phyloP scores from a whole-genome alignment of 1,140 invertebrate species.

The Sitodiplosis mosellana region DNA sequence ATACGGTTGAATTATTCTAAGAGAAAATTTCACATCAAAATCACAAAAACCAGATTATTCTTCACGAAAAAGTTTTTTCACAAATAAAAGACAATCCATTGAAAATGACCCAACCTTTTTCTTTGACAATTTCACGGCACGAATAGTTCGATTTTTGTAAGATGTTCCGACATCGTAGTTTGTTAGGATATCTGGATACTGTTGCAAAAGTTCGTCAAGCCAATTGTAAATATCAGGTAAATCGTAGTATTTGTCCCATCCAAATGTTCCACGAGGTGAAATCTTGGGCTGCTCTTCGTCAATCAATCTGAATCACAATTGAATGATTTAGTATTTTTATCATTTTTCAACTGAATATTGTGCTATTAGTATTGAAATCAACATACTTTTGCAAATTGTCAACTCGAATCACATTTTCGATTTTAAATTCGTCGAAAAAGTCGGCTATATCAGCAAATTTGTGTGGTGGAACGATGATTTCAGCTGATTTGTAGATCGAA shows the following conservation, averaged over 20 bases:
- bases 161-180: constrained; percentile 33
- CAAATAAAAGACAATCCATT: not conserved
- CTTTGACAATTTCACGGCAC: constrained; percentile 35
- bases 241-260: constrained; percentile 27
- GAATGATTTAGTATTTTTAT: constrained; percentile 11
- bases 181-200: constrained; percentile 25
- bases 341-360: too few relatives aligned
- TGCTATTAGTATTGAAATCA: too few relatives aligned
- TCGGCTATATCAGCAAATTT: not conserved
- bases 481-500: constrained; percentile 4
- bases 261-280: constrained; percentile 10
- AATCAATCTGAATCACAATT: constrained; percentile 8
- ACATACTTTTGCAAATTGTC: not conserved
- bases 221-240: constrained; percentile 32
- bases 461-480: not conserved
- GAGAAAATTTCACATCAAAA: not conserved
- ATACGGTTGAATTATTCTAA: constrained; percentile 26
- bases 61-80: constrained; percentile 1
- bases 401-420: not conserved
- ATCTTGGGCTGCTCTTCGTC: constrained; percentile 7
- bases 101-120: constrained; percentile 19
- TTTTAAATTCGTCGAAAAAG: not conserved
- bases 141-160: constrained; percentile 36
- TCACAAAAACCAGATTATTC: not conserved
- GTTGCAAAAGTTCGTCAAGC: constrained; percentile 26